Conservation (phyloP, 2,797 vertebrate genomes). For the Chromobotia macracanthus region DNA sequence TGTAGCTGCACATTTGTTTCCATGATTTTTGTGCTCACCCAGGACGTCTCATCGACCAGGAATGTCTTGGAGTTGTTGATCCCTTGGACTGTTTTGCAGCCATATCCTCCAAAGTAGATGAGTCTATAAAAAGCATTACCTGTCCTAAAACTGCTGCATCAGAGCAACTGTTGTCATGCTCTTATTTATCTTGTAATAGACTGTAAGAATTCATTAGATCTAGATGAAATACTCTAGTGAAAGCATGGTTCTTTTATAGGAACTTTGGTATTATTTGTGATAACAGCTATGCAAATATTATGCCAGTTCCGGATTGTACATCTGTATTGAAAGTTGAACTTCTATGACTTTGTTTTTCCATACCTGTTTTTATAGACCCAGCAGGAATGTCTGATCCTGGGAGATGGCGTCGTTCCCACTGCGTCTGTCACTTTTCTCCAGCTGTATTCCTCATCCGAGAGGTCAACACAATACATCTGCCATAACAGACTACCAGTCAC, state of each 20-base stretch:
- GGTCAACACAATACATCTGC: conserved; percentile 88
- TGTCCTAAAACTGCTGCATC: not conserved
- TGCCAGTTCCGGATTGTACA: not conserved
- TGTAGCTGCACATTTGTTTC: not conserved
- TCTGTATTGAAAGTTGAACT: not conserved
- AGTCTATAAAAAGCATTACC: conserved; percentile 74
- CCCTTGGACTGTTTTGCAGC: conserved; percentile 86
- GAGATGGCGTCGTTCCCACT: conserved; percentile 85
- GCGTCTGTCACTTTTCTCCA: conserved; percentile 84
- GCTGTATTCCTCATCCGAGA: conserved; percentile 75
- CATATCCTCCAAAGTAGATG: conserved; percentile 95
- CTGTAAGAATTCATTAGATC: not conserved
- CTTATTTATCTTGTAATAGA: not conserved
- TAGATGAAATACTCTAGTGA: not conserved
- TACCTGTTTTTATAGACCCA: conserved; percentile 87
- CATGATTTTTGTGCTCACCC: conserved; percentile 76
- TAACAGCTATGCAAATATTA: not conserved
- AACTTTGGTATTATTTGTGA: not conserved
- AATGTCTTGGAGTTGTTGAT: conserved; percentile 80
- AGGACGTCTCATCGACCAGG: conserved; percentile 88
- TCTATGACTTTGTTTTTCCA: conserved; percentile 5
- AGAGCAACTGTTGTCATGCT: not conserved
- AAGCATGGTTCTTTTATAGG: not conserved
- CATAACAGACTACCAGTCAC: conserved; percentile 55
- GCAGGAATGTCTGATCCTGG: conserved; percentile 91